These are phyloP conservation scores for Hapalemur alaotrensis DNA, from an alignment of 2,797 vertebrate species.

Conservation along the genomic window DNA sequence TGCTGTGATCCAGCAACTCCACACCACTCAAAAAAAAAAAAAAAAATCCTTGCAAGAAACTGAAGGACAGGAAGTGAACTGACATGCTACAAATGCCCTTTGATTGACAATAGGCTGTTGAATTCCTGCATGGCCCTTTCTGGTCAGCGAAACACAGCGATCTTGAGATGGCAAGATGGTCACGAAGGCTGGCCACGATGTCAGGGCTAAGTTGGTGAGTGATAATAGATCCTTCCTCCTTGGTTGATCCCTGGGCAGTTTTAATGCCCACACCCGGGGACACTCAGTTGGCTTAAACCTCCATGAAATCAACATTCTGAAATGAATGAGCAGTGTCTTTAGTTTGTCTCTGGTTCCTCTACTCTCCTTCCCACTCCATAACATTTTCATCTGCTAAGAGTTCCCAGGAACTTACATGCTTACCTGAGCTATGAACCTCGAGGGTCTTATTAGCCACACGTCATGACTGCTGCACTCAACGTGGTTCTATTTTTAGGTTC, in stretches of 20 bases:
- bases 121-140: conserved; percentile 86
- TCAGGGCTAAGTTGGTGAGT: conserved; percentile 89
- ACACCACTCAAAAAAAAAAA: conserved; percentile 43
- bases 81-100: conserved; percentile 68
- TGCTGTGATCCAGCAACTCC: not conserved
- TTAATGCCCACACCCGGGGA: conserved; percentile 79
- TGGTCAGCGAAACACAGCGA: conserved; percentile 87
- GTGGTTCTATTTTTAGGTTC: conserved; percentile 49
- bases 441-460: conserved; percentile 57
- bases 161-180: conserved; percentile 87
- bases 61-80: conserved; percentile 77
- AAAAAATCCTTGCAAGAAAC: conserved; percentile 71
- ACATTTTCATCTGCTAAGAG: conserved; percentile 55
- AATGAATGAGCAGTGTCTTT: conserved; percentile 49
- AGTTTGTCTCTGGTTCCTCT: conserved; percentile 44
- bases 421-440: conserved; percentile 37
- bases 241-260: conserved; percentile 79
- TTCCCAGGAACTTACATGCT: conserved; percentile 38
- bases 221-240: conserved; percentile 82
- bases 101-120: conserved; percentile 81
- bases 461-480: not conserved
- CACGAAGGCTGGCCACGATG: conserved; percentile 85
- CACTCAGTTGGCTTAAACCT: conserved; percentile 39
- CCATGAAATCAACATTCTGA: conserved; percentile 62
- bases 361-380: not conserved